Evolutionary conservation across 2,888 invertebrate species (phyloP), one percentile per base, ranked within the genome.

Genomic region (Sinotaia quadrata): DNA sequence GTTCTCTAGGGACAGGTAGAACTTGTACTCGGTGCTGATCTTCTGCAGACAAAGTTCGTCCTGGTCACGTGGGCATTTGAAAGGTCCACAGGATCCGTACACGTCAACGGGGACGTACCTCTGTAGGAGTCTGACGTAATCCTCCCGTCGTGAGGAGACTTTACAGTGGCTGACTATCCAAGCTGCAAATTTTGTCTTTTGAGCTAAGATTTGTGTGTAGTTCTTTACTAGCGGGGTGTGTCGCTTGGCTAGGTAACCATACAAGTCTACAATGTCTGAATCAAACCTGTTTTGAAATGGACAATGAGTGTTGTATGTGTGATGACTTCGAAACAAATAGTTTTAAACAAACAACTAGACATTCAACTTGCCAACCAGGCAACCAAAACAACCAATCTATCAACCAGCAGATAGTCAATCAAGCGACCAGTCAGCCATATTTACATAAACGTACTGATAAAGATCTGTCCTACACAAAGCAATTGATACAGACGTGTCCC

Each of bases 1-100:
- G 59, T 44, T 44, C 47, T 60, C 59, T 18, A 60, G 47, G 44
- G 29, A 47, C 33, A 74, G 31, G 57, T 65, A 74, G 56, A 74
- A 74, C 41, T 68, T 67, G 60, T 74, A 74, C 3, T 69, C 49
- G 10, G 10, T 36, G 37, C 33, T 36, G 41, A 72, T 57, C 57
- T 41, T 49, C 7, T 18, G 24, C 21, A 52, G 52, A 57, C 72
- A 72, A 15, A 56, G n/a, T 33, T 41, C 37, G 60, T 71, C 71
- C 8, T 31, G 4, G 18, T 27, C 49, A 4, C 68, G 36, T 8
- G 57, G 60, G 33, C 68, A 71, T 24, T 68, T 59, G n/a, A 1
- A 29, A 1, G 27, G 15, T 1, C 63, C 63, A 18, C 69, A 63
- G 1, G 21, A 37, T 8, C 69, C 69, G 49, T 57, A 63, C 7